phyloP scores from a whole-genome alignment of 2,888 invertebrate species.

The Drosophila paracracens region DNA sequence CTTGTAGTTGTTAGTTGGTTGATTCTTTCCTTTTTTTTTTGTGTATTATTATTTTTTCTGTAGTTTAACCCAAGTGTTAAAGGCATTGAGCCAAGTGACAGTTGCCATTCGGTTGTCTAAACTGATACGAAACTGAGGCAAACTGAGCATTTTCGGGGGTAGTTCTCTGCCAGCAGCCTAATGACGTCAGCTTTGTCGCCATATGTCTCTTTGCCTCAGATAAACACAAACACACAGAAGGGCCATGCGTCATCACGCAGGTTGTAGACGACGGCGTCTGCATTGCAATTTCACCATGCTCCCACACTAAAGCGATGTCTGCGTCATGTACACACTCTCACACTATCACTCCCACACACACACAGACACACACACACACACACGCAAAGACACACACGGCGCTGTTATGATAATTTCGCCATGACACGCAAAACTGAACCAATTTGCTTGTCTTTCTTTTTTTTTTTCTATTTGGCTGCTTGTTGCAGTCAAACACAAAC shows the following conservation, averaged over 20 bases:
- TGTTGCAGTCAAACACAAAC: constrained; percentile 72
- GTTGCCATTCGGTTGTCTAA: constrained; percentile 36
- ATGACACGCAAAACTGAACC: constrained; percentile 69
- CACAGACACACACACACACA: constrained; percentile 14
- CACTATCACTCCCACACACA: constrained; percentile 21
- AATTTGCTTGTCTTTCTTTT: constrained; percentile 45
- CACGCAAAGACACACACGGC: constrained; percentile 3
- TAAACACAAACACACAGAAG: constrained; percentile 32
- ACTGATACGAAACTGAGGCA: constrained; percentile 16
- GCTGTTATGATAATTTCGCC: constrained; percentile 68
- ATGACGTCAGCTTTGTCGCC: constrained; percentile 77
- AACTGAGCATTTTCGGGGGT: constrained; percentile 56
- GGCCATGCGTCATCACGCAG: constrained; percentile 71
- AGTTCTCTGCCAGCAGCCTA: constrained; percentile 50
- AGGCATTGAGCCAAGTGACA: constrained; percentile 40
- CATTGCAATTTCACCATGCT: constrained; percentile 71
- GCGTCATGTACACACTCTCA: constrained; percentile 45
- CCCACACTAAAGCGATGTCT: constrained; percentile 34
- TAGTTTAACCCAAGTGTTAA: constrained; percentile 43
- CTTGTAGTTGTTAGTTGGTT: constrained; percentile 37
- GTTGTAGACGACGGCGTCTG: constrained; percentile 48
- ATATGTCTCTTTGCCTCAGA: constrained; percentile 49
- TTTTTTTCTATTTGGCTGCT: constrained; percentile 22
- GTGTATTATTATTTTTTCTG: constrained; percentile 13
- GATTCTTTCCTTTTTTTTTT: not conserved